These are phyloP conservation scores for Nemotelus nigrinus DNA, from an alignment of 2,888 invertebrate species.

Conservation along the genomic window DNA sequence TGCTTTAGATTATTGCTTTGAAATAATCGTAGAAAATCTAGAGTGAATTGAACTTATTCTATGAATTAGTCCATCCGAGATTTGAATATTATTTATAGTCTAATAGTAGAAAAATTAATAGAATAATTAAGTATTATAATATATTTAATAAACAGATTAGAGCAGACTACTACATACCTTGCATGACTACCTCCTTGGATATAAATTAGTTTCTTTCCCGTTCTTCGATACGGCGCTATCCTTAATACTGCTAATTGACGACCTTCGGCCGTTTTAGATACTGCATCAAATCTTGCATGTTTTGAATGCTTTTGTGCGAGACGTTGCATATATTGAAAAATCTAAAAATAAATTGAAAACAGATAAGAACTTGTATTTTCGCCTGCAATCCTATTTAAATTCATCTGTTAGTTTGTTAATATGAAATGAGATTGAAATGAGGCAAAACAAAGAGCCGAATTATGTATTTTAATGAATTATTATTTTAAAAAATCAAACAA, in stretches of 20 bases:
- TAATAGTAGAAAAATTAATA: background rate
- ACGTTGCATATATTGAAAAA: conserved; percentile 60
- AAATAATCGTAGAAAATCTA: too few relatives aligned
- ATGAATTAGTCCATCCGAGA: background rate
- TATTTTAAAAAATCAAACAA: too few relatives aligned
- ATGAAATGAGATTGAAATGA: too few relatives aligned
- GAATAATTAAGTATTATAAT: background rate
- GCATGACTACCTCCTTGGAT: conserved; percentile 62
- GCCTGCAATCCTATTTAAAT: too few relatives aligned
- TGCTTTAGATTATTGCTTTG: too few relatives aligned
- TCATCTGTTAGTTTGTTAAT: too few relatives aligned
- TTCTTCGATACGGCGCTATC: conserved; percentile 59
- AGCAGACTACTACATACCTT: conserved; percentile 27
- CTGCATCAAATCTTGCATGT: conserved; percentile 55
- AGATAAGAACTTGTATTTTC: conserved; percentile 6
- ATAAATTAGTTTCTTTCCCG: conserved; percentile 58
- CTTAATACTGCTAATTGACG: conserved; percentile 60
- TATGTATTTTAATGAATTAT: too few relatives aligned
- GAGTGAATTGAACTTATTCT: background rate
- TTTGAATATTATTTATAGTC: background rate
- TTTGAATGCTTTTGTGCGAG: conserved; percentile 60
- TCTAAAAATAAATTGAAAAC: conserved; percentile 51
- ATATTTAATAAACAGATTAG: background rate
- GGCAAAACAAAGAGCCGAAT: too few relatives aligned
- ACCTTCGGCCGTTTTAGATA: conserved; percentile 61